phyloP scores from a whole-genome alignment of 1,140 invertebrate genomes.

The Drosophila biarmipes region DNA sequence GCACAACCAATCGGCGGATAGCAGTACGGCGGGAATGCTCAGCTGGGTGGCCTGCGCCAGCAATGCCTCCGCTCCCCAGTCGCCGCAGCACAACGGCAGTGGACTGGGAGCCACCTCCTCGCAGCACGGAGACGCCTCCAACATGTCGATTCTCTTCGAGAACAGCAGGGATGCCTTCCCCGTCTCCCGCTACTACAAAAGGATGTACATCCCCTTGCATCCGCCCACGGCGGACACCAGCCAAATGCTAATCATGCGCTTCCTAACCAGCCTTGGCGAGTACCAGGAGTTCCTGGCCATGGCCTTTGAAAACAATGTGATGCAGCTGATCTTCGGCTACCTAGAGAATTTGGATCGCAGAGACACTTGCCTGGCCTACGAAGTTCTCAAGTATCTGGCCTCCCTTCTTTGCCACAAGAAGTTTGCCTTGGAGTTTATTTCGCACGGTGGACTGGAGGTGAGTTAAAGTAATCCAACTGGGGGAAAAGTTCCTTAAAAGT shows the following conservation, averaged over 20 bases:
- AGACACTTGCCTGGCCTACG: conserved; percentile 96
- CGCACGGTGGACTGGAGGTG: conserved; percentile 92
- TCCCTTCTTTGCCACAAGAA: conserved; percentile 98
- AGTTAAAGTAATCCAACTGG: conserved; percentile 5
- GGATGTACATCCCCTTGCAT: conserved; percentile 90
- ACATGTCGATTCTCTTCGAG: conserved; percentile 76
- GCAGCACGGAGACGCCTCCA: conserved; percentile 56
- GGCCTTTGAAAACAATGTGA: conserved; percentile 95
- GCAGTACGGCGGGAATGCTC: conserved; percentile 38
- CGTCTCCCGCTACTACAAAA: conserved; percentile 64
- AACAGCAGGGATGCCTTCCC: conserved; percentile 79
- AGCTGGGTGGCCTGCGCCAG: conserved; percentile 68
- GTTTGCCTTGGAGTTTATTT: conserved; percentile 97
- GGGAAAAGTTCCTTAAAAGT: not conserved
- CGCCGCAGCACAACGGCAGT: conserved; percentile 62
- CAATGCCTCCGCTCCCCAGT: conserved; percentile 64
- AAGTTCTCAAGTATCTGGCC: conserved; percentile 96
- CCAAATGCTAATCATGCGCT: conserved; percentile 96
- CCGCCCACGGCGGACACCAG: conserved; percentile 94
- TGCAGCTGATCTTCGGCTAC: conserved; percentile 95
- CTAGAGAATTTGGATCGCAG: conserved; percentile 95
- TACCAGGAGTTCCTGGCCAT: conserved; percentile 98
- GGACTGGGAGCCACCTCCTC: conserved; percentile 19
- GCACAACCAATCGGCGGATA: conserved; percentile 41
- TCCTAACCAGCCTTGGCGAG: conserved; percentile 97